Base-by-base conservation (phyloP, 2,888 invertebrate species). In the Sinodicranocentrus sp. region DNA sequence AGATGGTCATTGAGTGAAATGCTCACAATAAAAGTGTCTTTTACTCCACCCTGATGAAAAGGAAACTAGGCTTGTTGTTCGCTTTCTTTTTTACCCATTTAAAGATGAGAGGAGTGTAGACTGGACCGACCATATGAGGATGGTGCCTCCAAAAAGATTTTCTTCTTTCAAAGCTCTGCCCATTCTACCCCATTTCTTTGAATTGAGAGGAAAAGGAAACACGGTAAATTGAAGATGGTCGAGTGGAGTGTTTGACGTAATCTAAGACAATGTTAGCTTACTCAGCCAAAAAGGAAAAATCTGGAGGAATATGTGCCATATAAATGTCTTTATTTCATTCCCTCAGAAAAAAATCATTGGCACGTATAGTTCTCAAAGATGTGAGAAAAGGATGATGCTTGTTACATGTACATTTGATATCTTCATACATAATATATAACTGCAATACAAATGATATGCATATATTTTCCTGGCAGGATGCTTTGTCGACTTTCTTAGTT, bases 181-280 rank as follows among this genome's bases (percentile, higher is more conserved):
- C 39, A 39, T 48, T 15, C n/a, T 10, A 33, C 65, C 21, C 21
- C n/a, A 10, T 65, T 65, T 21, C 19, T 28, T 65, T 33, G 33
- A 33, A 33, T 33, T 3, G n/a, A 67, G 33, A 48, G 39, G 26
- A 43, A 59, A 72, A 43, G 61, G 28, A 63, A 63, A 44, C 23
- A 21, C 25, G 54, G 75, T 48, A 75, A 52, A 75, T 65, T 65
- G 75, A 65, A 65, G 52, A 28, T 28, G 19, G 33, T 23, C 52
- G 21, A 71, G 57, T 6, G 48, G 48, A 5, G 59, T 19, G 33
- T 33, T 65, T 65, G 23, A 63, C 48, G 75, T 65, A 75, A 75
- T 65, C 65, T 65, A 65, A 75, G 65, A 75, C 75, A 65, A 75
- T 75, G 21, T 43, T 19, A 8, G 33, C 39, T 33, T 39, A n/a